Percentiles rank a stretch among this genome's conserved stretches.
Evolutionary conservation across 2,888 invertebrate species (phyloP).

Genomic region (Erannis defoliaria): DNA sequence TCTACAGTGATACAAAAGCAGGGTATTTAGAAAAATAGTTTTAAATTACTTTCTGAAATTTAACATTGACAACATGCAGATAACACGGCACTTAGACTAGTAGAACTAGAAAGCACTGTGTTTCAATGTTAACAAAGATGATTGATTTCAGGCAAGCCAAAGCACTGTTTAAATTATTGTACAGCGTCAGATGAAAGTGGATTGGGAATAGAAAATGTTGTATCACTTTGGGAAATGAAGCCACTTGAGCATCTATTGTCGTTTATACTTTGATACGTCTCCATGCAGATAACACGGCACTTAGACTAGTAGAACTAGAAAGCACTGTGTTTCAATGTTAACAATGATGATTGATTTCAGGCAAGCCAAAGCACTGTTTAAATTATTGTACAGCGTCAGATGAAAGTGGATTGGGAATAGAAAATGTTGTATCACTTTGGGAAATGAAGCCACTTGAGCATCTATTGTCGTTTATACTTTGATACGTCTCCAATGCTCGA

Average conservation of each 20-base stretch:
- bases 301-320: too few species aligned
- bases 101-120: too few species aligned
- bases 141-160: background rate
- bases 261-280: constrained; percentile 59
- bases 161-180: constrained; percentile 46
- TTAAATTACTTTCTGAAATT: too few species aligned
- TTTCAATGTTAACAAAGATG: too few species aligned
- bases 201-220: constrained; percentile 65
- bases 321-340: too few species aligned
- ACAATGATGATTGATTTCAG: background rate
- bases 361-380: constrained; percentile 35
- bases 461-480: constrained; percentile 61
- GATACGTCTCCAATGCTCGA: constrained; percentile 52
- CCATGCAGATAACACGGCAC: too few species aligned
- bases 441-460: constrained; percentile 65
- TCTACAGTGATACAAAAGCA: too few species aligned
- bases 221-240: constrained; percentile 70
- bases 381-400: constrained; percentile 48
- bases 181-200: constrained; percentile 57
- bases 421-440: constrained; percentile 69
- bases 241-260: constrained; percentile 61
- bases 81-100: too few species aligned
- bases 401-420: constrained; percentile 64
- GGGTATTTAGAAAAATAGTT: too few species aligned
- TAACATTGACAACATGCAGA: too few species aligned